These are phyloP conservation scores for Heliconius aoede DNA, from an alignment of 2,888 invertebrate genomes.

Conservation along the genomic window DNA sequence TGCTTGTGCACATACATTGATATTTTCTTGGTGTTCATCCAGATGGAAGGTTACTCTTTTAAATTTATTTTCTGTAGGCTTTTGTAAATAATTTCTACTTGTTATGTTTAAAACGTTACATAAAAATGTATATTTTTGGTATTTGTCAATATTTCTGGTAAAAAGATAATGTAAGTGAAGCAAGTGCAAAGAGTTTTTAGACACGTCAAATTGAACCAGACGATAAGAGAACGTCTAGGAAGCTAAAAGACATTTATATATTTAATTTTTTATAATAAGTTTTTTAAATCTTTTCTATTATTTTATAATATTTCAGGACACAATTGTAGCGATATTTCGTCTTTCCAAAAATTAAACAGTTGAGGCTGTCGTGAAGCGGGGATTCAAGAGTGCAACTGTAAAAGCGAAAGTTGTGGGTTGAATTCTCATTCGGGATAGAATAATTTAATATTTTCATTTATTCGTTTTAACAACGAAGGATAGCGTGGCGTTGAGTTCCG, in stretches of 20 bases:
- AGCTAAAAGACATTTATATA: too few relatives aligned
- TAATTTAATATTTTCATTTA: background rate
- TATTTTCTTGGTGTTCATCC: conserved; percentile 19
- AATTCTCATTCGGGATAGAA: background rate
- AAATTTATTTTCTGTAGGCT: background rate
- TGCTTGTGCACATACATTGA: conserved; percentile 18
- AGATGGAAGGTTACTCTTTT: conserved; percentile 1
- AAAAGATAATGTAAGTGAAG: too few relatives aligned
- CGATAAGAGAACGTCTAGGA: too few relatives aligned
- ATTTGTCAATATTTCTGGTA: background rate
- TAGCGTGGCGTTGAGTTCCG: background rate
- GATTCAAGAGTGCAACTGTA: too few relatives aligned
- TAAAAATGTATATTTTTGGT: background rate
- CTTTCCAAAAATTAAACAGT: too few relatives aligned
- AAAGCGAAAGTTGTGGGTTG: background rate
- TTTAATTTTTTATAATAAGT: too few relatives aligned
- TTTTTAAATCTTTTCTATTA: too few relatives aligned
- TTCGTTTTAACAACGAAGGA: background rate
- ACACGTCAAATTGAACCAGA: background rate
- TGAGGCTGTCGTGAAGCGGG: too few relatives aligned
- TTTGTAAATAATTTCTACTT: background rate
- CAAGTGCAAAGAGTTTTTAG: background rate
- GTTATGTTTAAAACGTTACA: background rate
- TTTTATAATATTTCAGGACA: too few relatives aligned
- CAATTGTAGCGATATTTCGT: too few relatives aligned